A percentile compares a stretch with the other conserved stretches of the same genome.
Conservation (phyloP, 2,797 vertebrate genomes). For the Sebastes cheni region DNA sequence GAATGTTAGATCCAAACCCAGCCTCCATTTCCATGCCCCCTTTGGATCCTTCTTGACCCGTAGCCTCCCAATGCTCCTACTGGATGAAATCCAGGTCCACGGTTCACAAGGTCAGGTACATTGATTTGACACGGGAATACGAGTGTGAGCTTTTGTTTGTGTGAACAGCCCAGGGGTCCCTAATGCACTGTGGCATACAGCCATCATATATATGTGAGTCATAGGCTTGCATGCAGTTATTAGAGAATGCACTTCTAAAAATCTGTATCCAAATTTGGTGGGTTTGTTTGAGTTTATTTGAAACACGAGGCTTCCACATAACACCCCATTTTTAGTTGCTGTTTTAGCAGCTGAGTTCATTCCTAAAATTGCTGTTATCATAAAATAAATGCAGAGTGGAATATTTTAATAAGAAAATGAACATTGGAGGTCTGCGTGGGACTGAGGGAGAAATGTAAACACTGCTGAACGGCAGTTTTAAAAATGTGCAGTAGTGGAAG, state of each 20-base stretch:
- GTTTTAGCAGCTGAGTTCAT: neutral
- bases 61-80: slow-evolving; percentile 29
- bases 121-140: slow-evolving; percentile 65
- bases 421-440: neutral
- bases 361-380: slow-evolving; percentile 9
- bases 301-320: slow-evolving; percentile 1
- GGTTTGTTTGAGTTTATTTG: neutral
- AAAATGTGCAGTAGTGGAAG: neutral
- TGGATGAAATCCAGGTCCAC: slow-evolving; percentile 52
- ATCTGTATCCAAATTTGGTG: neutral
- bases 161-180: slow-evolving; percentile 50
- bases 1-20: slow-evolving; percentile 29
- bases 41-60: slow-evolving; percentile 65
- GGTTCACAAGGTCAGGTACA: slow-evolving; percentile 58
- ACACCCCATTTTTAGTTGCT: neutral
- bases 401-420: slow-evolving; percentile 1
- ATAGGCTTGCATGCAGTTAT: slow-evolving; percentile 23
- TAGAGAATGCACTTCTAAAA: slow-evolving; percentile 24
- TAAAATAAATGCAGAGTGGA: neutral
- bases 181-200: slow-evolving; percentile 54
- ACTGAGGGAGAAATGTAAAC: neutral
- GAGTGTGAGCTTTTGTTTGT: slow-evolving; percentile 55
- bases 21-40: slow-evolving; percentile 28
- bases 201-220: slow-evolving; percentile 56
- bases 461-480: neutral